These are phyloP conservation scores for Erebia aethiops DNA, from an alignment of 2,888 invertebrate genomes.

Conservation along the genomic window DNA sequence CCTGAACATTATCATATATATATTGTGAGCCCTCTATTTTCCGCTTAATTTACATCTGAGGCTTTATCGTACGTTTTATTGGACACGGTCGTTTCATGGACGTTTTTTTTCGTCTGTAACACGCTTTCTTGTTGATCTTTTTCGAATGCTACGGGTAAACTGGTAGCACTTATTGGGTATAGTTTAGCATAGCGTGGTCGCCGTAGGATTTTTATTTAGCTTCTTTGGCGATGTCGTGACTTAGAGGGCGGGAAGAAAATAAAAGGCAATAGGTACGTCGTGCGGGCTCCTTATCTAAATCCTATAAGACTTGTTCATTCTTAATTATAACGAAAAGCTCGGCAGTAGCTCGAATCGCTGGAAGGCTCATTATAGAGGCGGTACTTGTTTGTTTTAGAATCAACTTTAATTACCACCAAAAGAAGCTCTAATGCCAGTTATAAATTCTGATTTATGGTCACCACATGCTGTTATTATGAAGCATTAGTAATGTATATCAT, in stretches of 20 bases:
- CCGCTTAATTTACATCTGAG: conserved; percentile 46
- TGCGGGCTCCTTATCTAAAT: conserved; percentile 57
- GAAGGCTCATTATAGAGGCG: conserved; percentile 54
- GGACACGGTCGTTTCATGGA: conserved; percentile 49
- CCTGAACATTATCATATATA: conserved; percentile 1
- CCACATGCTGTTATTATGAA: conserved; percentile 72
- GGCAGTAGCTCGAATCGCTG: conserved; percentile 52
- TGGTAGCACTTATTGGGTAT: conserved; percentile 53
- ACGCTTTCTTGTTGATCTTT: conserved; percentile 57
- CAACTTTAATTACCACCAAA: conserved; percentile 71
- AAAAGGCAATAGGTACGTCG: conserved; percentile 47
- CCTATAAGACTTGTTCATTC: conserved; percentile 55
- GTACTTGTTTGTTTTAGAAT: conserved; percentile 76
- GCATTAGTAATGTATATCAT: conserved; percentile 61
- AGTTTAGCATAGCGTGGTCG: conserved; percentile 64
- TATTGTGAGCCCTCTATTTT: conserved; percentile 47
- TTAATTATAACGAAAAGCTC: conserved; percentile 48
- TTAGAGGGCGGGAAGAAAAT: conserved; percentile 54
- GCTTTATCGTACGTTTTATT: conserved; percentile 45
- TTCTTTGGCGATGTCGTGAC: conserved; percentile 59
- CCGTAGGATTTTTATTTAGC: conserved; percentile 58
- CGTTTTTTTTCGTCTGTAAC: conserved; percentile 61
- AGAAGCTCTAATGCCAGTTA: conserved; percentile 64
- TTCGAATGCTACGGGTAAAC: conserved; percentile 59
- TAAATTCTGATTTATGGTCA: conserved; percentile 79